Evolutionary conservation across 2,888 invertebrate genomes (phyloP).

Genomic region (Tuta absoluta): DNA sequence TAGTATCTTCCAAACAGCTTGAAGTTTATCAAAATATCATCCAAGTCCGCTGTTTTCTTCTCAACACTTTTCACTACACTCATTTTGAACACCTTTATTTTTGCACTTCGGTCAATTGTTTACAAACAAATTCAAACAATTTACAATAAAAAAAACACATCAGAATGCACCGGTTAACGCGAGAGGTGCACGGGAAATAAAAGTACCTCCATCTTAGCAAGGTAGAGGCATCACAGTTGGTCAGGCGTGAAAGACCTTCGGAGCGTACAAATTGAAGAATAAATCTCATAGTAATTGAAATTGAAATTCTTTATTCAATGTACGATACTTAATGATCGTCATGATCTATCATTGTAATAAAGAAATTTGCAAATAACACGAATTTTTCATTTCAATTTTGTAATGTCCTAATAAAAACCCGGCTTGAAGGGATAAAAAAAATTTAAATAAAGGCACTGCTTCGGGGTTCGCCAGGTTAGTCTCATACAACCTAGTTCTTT

Average conservation of each 20-base stretch:
- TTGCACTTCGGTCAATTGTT: not conserved
- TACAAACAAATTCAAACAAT: not conserved
- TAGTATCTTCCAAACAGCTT: slow-evolving; percentile 47
- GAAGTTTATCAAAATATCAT: slow-evolving; percentile 48
- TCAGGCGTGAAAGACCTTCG: slow-evolving; percentile 22
- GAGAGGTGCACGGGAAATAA: slow-evolving; percentile 23
- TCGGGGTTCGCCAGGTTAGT: too few relatives aligned
- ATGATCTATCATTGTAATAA: too few relatives aligned
- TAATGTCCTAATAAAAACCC: too few relatives aligned
- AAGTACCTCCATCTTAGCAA: slow-evolving; percentile 17
- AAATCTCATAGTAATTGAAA: too few relatives aligned
- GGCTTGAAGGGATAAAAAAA: too few relatives aligned
- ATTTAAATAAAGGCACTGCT: too few relatives aligned
- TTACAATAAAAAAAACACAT: slow-evolving; percentile 1
- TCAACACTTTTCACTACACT: slow-evolving; percentile 29
- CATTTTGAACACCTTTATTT: slow-evolving; percentile 26
- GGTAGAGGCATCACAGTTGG: slow-evolving; percentile 8
- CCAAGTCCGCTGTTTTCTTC: slow-evolving; percentile 40
- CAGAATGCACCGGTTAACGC: slow-evolving; percentile 1
- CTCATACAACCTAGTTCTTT: too few relatives aligned
- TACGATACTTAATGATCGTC: too few relatives aligned
- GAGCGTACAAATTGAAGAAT: not conserved
- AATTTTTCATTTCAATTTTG: too few relatives aligned
- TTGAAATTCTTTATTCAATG: too few relatives aligned
- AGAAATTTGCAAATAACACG: too few relatives aligned